Evolutionary conservation across 2,888 invertebrate species (phyloP).

Genomic region (Ichneumon xanthorius): DNA sequence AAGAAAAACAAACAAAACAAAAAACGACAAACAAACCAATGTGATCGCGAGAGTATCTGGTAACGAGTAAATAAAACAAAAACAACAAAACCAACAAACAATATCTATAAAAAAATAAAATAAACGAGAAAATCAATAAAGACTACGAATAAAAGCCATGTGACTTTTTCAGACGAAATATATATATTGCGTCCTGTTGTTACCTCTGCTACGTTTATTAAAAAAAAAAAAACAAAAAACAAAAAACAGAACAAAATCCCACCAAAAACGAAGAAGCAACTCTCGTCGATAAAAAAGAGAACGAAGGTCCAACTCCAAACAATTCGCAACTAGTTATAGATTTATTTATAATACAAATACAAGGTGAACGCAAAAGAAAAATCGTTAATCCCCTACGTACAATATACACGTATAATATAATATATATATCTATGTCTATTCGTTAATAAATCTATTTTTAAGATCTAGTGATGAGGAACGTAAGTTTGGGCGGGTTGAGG

Average conservation of each 20-base stretch:
- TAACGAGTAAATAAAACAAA: conserved; percentile 72
- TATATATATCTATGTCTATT: conserved; percentile 26
- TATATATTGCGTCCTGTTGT: conserved; percentile 1
- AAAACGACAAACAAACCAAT: conserved; percentile 70
- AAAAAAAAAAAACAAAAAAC: conserved; percentile 20
- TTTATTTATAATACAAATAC: conserved; percentile 80
- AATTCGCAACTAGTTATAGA: conserved; percentile 66
- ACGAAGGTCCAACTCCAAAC: not conserved
- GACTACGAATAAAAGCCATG: conserved; percentile 76
- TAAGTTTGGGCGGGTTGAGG: conserved; percentile 77
- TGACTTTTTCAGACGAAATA: conserved; percentile 72
- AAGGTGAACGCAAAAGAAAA: conserved; percentile 64
- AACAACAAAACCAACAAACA: conserved; percentile 4
- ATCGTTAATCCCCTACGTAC: conserved; percentile 50
- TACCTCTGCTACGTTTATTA: not conserved
- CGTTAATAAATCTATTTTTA: conserved; percentile 14
- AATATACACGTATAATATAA: conserved; percentile 53
- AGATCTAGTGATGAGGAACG: conserved; percentile 81
- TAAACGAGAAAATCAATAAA: conserved; percentile 58
- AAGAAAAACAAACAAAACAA: conserved; percentile 21
- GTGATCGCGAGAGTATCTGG: conserved; percentile 81
- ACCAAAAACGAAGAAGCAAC: not conserved
- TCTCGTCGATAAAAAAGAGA: not conserved
- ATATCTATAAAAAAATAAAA: conserved; percentile 31
- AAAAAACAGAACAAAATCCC: not conserved